phyloP scores from a whole-genome alignment of 2,113 vertebrate species.

The Cygnus atratus region DNA sequence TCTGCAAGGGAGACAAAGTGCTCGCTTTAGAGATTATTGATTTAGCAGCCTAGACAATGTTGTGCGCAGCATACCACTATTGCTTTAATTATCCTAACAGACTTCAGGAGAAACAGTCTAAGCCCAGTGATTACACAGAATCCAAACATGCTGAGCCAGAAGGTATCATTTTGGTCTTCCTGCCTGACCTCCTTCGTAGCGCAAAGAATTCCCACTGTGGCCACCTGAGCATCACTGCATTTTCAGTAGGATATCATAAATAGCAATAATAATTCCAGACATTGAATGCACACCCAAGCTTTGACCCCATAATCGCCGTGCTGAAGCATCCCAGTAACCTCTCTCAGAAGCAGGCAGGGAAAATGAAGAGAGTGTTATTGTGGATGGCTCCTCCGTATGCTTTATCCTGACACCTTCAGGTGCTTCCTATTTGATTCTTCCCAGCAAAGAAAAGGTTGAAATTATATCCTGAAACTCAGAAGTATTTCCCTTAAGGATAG shows the following conservation, averaged over 20 bases:
- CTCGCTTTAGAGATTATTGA: neutral
- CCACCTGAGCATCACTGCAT: neutral
- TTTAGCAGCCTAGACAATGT: rapidly evolving
- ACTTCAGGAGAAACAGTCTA: neutral
- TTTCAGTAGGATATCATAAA: neutral
- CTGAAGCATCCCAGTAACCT: neutral
- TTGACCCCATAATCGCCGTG: neutral
- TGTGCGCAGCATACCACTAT: rapidly evolving
- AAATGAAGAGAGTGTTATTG: neutral
- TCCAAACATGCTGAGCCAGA: neutral
- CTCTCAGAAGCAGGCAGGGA: neutral
- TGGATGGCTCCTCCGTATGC: neutral
- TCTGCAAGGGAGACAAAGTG: neutral
- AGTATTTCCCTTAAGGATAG: neutral
- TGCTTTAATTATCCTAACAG: neutral
- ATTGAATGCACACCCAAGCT: neutral
- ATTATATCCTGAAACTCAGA: neutral
- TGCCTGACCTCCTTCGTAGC: neutral
- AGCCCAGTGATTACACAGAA: neutral
- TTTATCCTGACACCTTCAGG: neutral
- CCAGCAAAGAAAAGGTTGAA: neutral
- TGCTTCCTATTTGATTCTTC: neutral
- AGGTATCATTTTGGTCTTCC: neutral
- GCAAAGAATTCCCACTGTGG: neutral
- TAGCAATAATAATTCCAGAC: neutral